phyloP scores from a whole-genome alignment of 2,888 invertebrate species.

The Mythimna ferrago region DNA sequence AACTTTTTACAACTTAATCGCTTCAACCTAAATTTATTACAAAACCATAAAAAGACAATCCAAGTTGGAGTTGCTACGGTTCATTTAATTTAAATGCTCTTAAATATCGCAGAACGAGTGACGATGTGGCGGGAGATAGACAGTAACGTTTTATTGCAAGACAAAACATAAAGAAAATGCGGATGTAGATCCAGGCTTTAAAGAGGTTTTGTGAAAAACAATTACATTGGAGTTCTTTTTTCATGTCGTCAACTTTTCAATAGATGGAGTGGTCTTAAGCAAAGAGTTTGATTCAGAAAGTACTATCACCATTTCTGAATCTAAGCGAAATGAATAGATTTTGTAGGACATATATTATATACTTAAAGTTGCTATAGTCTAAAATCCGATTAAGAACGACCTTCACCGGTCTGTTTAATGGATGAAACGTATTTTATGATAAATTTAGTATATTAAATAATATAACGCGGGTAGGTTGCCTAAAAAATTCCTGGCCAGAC shows the following conservation, averaged over 20 bases:
- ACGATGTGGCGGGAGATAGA: constrained; percentile 67
- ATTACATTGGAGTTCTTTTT: constrained; percentile 36
- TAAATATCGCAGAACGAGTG: constrained; percentile 70
- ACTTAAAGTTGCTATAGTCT: no score
- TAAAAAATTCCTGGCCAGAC: no score
- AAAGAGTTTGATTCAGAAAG: not conserved
- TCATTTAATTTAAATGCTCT: constrained; percentile 72
- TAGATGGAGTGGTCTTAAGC: not conserved
- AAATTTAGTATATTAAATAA: no score
- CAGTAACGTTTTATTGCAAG: constrained; percentile 54
- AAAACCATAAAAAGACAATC: constrained; percentile 71
- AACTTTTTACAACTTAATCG: constrained; percentile 75
- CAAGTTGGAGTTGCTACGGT: constrained; percentile 63
- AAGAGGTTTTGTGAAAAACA: constrained; percentile 21
- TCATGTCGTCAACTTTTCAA: constrained; percentile 37
- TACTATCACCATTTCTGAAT: not conserved
- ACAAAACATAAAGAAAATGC: constrained; percentile 55
- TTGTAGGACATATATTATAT: no score
- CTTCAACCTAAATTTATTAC: constrained; percentile 69
- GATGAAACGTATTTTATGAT: no score
- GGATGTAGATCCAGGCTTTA: constrained; percentile 5
- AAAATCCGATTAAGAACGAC: no score
- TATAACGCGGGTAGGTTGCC: no score
- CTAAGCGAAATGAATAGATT: no score
- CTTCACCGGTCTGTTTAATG: no score